A percentile compares a stretch with the other conserved stretches of the same genome.
phyloP scores from a whole-genome alignment of 92 coral and sea anemone species.

The Heteractis magnifica region DNA sequence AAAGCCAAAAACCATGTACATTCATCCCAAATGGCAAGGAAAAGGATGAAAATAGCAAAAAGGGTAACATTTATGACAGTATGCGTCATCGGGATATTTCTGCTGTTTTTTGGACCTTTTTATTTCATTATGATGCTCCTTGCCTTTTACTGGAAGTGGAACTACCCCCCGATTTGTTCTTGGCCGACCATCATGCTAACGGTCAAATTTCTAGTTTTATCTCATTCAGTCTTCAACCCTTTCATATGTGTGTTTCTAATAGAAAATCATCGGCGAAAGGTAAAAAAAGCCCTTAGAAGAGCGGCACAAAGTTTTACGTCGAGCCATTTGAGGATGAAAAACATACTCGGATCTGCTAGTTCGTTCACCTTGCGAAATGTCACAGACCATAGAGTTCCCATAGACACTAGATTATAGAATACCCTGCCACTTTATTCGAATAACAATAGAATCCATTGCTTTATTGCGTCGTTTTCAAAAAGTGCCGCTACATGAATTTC shows the following conservation, averaged over 20 bases:
- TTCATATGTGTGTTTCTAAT: conserved; percentile 37
- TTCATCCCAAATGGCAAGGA: conserved; percentile 4
- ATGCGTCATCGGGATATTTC: conserved; percentile 33
- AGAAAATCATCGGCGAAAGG: conserved; percentile 26
- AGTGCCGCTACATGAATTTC: no score
- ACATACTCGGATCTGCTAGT: background rate
- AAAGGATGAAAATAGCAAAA: conserved; percentile 8
- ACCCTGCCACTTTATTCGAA: no score
- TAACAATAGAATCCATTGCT: no score
- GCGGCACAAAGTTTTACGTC: background rate
- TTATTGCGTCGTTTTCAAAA: no score
- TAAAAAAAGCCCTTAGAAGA: background rate
- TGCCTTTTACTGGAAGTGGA: conserved; percentile 8
- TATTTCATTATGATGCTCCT: conserved; percentile 1
- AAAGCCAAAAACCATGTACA: conserved; percentile 5
- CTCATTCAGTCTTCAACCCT: conserved; percentile 36
- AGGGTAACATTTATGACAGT: conserved; percentile 30
- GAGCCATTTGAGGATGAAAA: background rate
- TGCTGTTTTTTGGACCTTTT: conserved; percentile 35
- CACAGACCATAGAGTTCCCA: background rate
- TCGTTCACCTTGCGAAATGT: background rate
- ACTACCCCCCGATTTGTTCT: conserved; percentile 1
- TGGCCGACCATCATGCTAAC: conserved; percentile 31
- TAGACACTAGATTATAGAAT: no score
- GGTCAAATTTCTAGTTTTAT: conserved; percentile 24